These are phyloP conservation scores for Sceliomorpha sp. DNA, from an alignment of 2,888 invertebrate species.

Conservation along the genomic window DNA sequence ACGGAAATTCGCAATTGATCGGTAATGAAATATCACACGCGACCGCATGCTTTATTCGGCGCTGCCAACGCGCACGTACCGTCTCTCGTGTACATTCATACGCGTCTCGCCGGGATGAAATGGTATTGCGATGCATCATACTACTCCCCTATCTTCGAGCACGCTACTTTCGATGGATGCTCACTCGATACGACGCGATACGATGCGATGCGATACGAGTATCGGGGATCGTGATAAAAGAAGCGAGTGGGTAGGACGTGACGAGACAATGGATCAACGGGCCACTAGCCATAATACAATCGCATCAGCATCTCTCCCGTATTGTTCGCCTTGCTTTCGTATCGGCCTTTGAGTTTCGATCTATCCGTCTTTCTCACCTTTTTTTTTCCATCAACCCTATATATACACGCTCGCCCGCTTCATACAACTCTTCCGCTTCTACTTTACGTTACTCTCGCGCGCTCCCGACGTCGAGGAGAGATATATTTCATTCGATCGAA, in stretches of 20 bases:
- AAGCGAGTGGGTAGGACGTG: slow-evolving; percentile 79
- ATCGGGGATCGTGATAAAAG: slow-evolving; percentile 79
- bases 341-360: slow-evolving; percentile 66
- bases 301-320: slow-evolving; percentile 80
- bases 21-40: slow-evolving; percentile 65
- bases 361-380: slow-evolving; percentile 49
- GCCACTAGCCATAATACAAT: slow-evolving; percentile 79
- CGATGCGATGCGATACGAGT: slow-evolving; percentile 62
- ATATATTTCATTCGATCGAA: too few relatives aligned
- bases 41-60: slow-evolving; percentile 52
- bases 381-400: slow-evolving; percentile 37
- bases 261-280: slow-evolving; percentile 80
- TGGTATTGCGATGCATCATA: slow-evolving; percentile 46
- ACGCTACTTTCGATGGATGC: slow-evolving; percentile 79
- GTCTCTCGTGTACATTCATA: slow-evolving; percentile 32
- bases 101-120: slow-evolving; percentile 28
- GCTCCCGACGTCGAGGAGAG: too few relatives aligned
- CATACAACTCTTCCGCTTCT: slow-evolving; percentile 22
- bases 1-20: slow-evolving; percentile 68
- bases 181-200: slow-evolving; percentile 77
- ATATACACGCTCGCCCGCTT: not conserved
- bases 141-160: slow-evolving; percentile 60
- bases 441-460: not conserved
- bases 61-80: slow-evolving; percentile 8
- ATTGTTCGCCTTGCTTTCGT: slow-evolving; percentile 78